A percentile compares a stretch with the other conserved stretches of the same genome.
phyloP scores from a whole-genome alignment of 2,888 invertebrate species.

The Melikaiella ostensackeni region DNA sequence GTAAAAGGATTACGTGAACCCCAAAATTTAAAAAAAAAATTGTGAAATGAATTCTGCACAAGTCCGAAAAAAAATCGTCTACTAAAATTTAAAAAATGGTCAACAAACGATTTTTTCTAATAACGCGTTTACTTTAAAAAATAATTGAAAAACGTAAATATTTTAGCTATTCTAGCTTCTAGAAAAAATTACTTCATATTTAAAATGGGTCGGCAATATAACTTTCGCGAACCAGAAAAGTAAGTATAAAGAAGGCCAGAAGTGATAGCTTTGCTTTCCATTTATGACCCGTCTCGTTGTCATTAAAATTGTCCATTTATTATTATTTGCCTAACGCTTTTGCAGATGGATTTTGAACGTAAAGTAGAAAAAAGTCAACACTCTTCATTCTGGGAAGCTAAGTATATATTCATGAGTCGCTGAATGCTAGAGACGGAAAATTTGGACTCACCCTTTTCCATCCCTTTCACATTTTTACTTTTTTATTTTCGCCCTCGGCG shows the following conservation, averaged over 20 bases:
- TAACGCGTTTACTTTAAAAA: too few relatives aligned
- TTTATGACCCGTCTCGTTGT: too few relatives aligned
- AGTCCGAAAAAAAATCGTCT: neutral
- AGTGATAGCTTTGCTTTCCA: neutral
- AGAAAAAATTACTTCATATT: too few relatives aligned
- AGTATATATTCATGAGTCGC: neutral
- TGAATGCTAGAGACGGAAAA: neutral
- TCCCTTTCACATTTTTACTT: neutral
- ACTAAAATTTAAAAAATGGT: neutral
- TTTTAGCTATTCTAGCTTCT: too few relatives aligned
- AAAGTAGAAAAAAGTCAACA: neutral
- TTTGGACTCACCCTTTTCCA: neutral
- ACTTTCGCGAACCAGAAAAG: too few relatives aligned
- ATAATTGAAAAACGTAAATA: too few relatives aligned
- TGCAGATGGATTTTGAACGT: slow-evolving; percentile 5
- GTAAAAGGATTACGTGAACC: neutral
- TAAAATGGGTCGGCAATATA: too few relatives aligned
- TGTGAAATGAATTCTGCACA: neutral
- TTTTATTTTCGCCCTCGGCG: slow-evolving; percentile 1
- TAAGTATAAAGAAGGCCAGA: neutral
- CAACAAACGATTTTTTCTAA: too few relatives aligned
- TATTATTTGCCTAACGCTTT: neutral
- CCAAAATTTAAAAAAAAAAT: neutral
- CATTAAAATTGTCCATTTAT: slow-evolving; percentile 12
- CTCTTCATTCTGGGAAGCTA: neutral